A percentile compares a stretch with the other conserved stretches of the same genome.
Evolutionary conservation across 2,113 vertebrate species (phyloP).

Genomic region (Callopanchax toddi): DNA sequence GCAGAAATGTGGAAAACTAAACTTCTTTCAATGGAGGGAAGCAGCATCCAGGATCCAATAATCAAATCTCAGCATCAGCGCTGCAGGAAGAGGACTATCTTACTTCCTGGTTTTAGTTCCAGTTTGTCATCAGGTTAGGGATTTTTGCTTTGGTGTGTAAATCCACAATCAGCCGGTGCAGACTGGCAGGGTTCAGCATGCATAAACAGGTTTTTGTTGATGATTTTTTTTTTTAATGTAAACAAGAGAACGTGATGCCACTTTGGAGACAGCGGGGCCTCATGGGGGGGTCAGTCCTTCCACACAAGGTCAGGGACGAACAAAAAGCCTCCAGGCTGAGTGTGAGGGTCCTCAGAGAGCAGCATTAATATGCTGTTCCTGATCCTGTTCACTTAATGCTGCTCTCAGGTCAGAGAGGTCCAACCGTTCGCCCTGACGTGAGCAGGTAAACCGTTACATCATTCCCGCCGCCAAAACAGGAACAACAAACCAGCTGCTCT

Average conservation of each 20-base stretch:
- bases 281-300: conserved; percentile 1
- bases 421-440: not conserved
- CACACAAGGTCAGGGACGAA: not conserved
- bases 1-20: not conserved
- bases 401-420: conserved; percentile 41
- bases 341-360: no score
- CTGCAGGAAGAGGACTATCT: not conserved
- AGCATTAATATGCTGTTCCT: conserved; percentile 47
- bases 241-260: not conserved
- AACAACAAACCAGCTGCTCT: not conserved
- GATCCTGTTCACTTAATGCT: conserved; percentile 8
- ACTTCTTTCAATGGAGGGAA: no score
- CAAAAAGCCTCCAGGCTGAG: not conserved
- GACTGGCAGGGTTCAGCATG: no score
- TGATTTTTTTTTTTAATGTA: no score
- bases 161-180: no score
- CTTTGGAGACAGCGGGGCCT: not conserved
- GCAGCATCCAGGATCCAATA: no score
- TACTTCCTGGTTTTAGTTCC: no score
- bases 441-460: conserved; percentile 27
- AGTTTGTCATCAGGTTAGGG: no score
- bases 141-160: not conserved
- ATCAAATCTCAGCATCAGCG: no score
- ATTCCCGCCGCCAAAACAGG: not conserved
- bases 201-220: no score